A percentile compares a stretch with the other conserved stretches of the same genome.
Evolutionary conservation across 2,113 vertebrate species (phyloP).

Genomic region (Miniopterus natalensis): DNA sequence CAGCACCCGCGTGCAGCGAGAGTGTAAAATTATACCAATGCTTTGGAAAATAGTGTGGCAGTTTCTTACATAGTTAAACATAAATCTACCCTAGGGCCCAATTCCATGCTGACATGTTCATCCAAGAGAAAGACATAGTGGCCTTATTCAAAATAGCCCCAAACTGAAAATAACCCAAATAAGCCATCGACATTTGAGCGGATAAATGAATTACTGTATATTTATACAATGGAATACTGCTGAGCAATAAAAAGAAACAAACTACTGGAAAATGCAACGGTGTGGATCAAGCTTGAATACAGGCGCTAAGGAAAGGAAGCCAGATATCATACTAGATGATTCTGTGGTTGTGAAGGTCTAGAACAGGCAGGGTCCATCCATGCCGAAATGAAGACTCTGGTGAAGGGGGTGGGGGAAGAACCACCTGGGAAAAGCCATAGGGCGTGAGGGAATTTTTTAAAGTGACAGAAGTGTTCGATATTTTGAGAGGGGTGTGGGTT

Average conservation of each 20-base stretch:
- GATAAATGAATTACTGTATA: background rate
- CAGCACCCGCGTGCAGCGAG: background rate
- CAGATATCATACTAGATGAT: background rate
- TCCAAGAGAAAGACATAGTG: background rate
- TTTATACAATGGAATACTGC: background rate
- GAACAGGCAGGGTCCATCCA: background rate
- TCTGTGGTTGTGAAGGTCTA: background rate
- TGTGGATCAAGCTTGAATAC: background rate
- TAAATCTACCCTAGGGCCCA: no score
- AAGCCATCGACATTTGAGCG: background rate
- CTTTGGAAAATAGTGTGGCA: background rate
- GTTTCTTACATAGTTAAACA: background rate
- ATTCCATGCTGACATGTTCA: background rate
- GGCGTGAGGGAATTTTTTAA: background rate
- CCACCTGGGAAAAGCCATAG: background rate
- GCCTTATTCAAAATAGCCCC: slow-evolving; percentile 1
- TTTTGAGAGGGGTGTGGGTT: background rate
- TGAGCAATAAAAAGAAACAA: background rate
- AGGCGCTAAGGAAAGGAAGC: background rate
- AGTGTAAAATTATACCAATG: background rate
- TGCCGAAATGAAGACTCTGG: background rate
- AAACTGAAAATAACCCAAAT: background rate
- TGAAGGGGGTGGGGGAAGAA: no score
- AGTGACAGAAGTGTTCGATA: background rate
- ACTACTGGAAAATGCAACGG: background rate